Base-by-base conservation (phyloP, 2,113 vertebrate genomes). In the Gnathochromis pfefferi region DNA sequence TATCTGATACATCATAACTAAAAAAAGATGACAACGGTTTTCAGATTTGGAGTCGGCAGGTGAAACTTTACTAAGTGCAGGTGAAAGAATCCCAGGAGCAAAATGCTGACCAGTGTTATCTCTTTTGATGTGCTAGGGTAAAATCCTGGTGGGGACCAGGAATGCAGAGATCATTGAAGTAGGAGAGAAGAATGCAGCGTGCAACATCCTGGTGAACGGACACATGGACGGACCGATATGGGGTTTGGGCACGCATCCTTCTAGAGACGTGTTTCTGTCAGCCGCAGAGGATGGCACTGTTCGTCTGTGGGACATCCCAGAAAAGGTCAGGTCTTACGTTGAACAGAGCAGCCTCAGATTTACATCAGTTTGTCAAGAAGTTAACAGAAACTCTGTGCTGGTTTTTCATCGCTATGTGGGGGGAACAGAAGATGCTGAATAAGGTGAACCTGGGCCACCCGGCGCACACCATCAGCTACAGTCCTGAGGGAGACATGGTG, bases 101-200 rank as follows among this genome's bases (percentile, higher is more conserved):
- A 35, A 65, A n/a, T 13, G 6, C 60, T 2, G 33, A 65, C 60
- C 33, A 63, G 58, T 63, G 31, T 63, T 11, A 3, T 63, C 58
- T 35, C 17, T 63, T 63, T 63, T 63, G 23, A 13, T 85, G 65
- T 89, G 91, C 83, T 87, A 99, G 98, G 98, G 98, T 82, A 99
- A 99, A 93, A 99, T 99, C 94, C 95, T 99, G 0, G 98, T 99
- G 87, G 98, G 98, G 38, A 99, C 98, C 81, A 96, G 97, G 83
- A 99, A 98, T 78, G 98, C 98, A 1, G 98, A 99, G 96, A 99
- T 99, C 84, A 98, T 99, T 6, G 98, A 99, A 94, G 98, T 99
- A 73, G 98, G 98, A 88, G 98, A 99, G 95, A 99, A 99, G 93
- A 99, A 99, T 10, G 98, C 98, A 84, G 98, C 97, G 1, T 99